Base-by-base conservation (phyloP, 2,113 vertebrate species). In the Trematomus loennbergii region DNA sequence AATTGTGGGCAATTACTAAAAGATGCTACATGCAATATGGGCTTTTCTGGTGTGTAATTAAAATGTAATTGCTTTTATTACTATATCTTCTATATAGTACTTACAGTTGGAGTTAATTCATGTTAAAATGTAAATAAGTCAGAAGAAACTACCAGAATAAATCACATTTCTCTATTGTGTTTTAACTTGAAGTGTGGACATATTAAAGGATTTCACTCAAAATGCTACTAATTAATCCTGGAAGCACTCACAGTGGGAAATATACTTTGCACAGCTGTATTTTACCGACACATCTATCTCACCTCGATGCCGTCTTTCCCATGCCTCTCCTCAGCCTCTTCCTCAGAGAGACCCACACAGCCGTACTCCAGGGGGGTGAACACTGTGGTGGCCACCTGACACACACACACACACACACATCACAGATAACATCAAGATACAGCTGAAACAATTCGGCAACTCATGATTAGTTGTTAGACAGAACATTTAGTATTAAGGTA, bases 311-410 rank as follows among this genome's bases (percentile, higher is more conserved):
- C 84, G 13, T 98, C 96, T 72, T 95, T 84, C 54, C 97, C 96
- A 0, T 96, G 90, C 65, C 85, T 87, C 1, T 79, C 87, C 79
- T 94, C 89, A 0, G 97, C 97, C 9, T 93, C 95, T 89, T 97
- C 97, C 88, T 99, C 98, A 0, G 97, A 97, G 29, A 99, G 84
- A 33, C 98, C 98, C 40, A 99, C 96, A 55, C 96, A 97, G 82
- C 96, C 95, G 0, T 99, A 99, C 58, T 99, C 98, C 4, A 99
- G 87, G 0, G 97, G 98, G 12, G 98, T 99, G 86, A 99, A 99
- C 68, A 99, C 96, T 0, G 98, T 97, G 0, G 98, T 99, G 43
- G 98, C 93, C 9, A 99, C 96, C 97, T 99, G 87, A 75, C 55
- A 81, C n/a, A 82, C 52, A 85, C 16, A 78, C 52, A 54, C 9